These are phyloP conservation scores for Leptopterna dolabrata DNA, from an alignment of 2,888 invertebrate genomes.

Conservation along the genomic window DNA sequence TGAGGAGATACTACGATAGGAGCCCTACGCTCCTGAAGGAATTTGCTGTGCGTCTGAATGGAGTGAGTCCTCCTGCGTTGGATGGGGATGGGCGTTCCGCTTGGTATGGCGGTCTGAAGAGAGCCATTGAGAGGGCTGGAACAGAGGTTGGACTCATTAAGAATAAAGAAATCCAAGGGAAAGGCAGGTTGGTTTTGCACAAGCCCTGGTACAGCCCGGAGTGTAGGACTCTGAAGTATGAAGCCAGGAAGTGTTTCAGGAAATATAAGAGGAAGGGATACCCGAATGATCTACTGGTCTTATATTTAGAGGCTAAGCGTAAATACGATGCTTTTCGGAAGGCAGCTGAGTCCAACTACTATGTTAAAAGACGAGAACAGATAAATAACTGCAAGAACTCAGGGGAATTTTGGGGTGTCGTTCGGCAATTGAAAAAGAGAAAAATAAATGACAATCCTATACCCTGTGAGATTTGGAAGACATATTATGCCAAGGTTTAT, in stretches of 20 bases:
- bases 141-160: too few relatives aligned
- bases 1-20: neutral
- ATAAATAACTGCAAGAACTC: neutral
- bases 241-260: too few relatives aligned
- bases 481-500: neutral
- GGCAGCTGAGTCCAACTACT: neutral
- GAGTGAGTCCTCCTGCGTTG: neutral
- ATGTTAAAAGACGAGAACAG: neutral
- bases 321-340: neutral
- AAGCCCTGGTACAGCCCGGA: too few relatives aligned
- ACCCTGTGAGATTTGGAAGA: neutral
- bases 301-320: too few relatives aligned
- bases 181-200: too few relatives aligned
- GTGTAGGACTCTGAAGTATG: too few relatives aligned
- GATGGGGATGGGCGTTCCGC: neutral
- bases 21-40: neutral
- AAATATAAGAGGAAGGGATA: too few relatives aligned
- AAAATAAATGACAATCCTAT: neutral
- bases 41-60: neutral
- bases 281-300: too few relatives aligned
- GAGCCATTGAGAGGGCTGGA: too few relatives aligned
- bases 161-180: too few relatives aligned
- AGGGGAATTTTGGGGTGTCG: neutral
- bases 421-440: neutral
- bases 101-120: neutral